Base-by-base conservation (phyloP, 2,888 invertebrate species). In the Cosmorhoe ocellata region DNA sequence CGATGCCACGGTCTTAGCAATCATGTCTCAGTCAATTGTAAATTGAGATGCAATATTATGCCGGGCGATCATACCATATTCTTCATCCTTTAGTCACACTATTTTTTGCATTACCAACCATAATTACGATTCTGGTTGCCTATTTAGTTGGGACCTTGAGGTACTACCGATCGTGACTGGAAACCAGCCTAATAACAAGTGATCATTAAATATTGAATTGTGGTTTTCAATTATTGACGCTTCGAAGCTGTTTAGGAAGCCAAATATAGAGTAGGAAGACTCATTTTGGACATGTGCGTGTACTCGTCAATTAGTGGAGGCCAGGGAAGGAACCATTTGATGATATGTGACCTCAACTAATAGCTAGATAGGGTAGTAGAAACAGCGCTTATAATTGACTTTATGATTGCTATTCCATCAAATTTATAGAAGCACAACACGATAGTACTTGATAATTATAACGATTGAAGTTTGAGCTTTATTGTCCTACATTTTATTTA, bases 201-300 rank as follows among this genome's bases (percentile, higher is more conserved):
- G 69, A 71, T 62, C 66, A 69, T 64, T 58, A 58, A 59, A 62
- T 70, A 67, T 74, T 66, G 67, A 69, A 70, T 64, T 61, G 69
- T 67, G 63, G 69, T 76, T 76, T 79, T 69, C 76, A 74, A 77
- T 80, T 76, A 81, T 75, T 69, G 64, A 76, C 69, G 71, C 68
- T 66, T 55, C 59, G 55, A 62, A 59, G 53, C 61, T 63, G 62
- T 66, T 65, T 70, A 64, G 57, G 66, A 44, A 58, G 60, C 58
- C 57, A 58, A 66, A 69, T 69, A 63, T 61, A 67, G 60, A 67
- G 41, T 58, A 63, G 48, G 41, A 37, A 50, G 45, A 47, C 45
- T 32, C 18, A 1, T 47, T 59, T 53, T 56, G 58, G 51, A 10
- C 38, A 57, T 41, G 54, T 54, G 51, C 58, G 54, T 60, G 59